These are phyloP conservation scores for Zoroaster sp. DNA, from an alignment of 53 echinoderm and acorn worm genomes.

Conservation along the genomic window DNA sequence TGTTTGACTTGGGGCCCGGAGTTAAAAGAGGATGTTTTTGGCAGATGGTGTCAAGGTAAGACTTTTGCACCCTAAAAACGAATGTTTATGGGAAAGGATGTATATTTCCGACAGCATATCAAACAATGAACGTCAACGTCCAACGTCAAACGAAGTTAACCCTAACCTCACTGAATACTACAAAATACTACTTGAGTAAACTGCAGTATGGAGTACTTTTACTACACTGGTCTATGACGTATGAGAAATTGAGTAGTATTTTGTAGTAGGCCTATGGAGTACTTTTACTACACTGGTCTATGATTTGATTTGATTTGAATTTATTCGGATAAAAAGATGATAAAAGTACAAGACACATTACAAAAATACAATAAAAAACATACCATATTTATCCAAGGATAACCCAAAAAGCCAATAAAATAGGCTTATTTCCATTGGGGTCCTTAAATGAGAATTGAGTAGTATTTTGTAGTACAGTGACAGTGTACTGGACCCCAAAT, in stretches of 20 bases:
- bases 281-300: not conserved
- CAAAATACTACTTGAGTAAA: not conserved
- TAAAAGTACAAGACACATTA: too few species aligned
- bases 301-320: not conserved
- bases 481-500: too few species aligned
- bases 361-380: too few species aligned
- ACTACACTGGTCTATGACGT: too few species aligned
- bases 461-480: too few species aligned
- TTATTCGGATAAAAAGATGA: too few species aligned
- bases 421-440: too few species aligned
- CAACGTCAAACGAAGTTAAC: not conserved
- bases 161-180: not conserved
- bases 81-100: not conserved
- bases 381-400: too few species aligned
- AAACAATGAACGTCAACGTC: not conserved
- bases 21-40: constrained; percentile 90
- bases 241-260: too few species aligned
- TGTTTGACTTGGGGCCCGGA: constrained; percentile 82
- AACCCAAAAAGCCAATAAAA: too few species aligned
- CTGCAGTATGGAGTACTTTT: not conserved
- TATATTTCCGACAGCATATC: constrained; percentile 29
- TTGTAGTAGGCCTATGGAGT: too few species aligned
- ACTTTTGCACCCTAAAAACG: not conserved
- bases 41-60: constrained; percentile 91
- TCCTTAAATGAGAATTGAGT: too few species aligned